Base-by-base conservation (phyloP, 2,113 vertebrate genomes). In the Lasiurus cinereus region DNA sequence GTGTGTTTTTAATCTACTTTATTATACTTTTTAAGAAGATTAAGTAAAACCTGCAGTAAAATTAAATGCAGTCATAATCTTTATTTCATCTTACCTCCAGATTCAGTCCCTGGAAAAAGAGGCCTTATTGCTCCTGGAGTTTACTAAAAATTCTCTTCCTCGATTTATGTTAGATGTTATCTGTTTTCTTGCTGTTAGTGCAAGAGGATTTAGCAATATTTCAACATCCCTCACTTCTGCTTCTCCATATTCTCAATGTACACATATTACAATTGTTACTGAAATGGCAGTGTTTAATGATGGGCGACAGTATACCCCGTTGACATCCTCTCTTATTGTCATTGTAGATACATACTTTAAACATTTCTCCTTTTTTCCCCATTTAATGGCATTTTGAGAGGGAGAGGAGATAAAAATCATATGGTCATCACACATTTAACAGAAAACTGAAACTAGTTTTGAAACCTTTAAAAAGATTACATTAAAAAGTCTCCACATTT, bases 371-470 rank as follows among this genome's bases (percentile, higher is more conserved):
- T 6, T 66, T 29, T 66, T 29, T 70, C 66, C 10, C 12, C 18
- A 70, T 86, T 96, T 83, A 73, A 77, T 62, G 56, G 10, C 27
- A 13, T 90, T 89, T 77, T 89, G 50, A 77, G 79, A 89, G 33
- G 70, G 16, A 94, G 33, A n/a, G 19, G 22, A 69, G 48, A 90
- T 78, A 88, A 95, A 95, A 91, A 95, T 67, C 46, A 83, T 46
- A 69, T 72, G 29, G 16, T 10, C 46, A 77, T 90, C 54, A 90
- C 21, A 83, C 36, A 93, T 79, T 87, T 91, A 92, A 82, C 9
- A 95, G 54, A 52, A 95, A 91, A 95, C 43, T 85, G 90, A 85
- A 91, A 87, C 43, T 67, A 56, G 66, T 95, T 88, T 72, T 88
- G 69, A 77, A 94, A 94, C 93, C 13, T 72, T 87, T 62, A 33